Base-by-base conservation (phyloP, 2,113 vertebrate species). In the Poeciliopsis prolifica region DNA sequence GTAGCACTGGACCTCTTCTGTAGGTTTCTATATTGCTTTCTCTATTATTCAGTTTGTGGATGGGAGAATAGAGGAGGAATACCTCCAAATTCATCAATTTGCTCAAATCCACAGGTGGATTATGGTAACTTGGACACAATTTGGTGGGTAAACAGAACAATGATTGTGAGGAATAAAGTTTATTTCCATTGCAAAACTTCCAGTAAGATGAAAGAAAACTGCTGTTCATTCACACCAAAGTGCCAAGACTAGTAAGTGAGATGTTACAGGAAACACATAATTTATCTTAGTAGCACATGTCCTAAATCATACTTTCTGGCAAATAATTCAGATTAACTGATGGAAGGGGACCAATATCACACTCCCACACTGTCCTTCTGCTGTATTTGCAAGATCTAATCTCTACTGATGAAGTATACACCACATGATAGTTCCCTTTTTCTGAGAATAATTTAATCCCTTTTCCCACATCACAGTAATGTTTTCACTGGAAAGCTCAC, bases 281-380 rank as follows among this genome's bases (percentile, higher is more conserved):
- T 61, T 28, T 54, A 30, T 61, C 4, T 58, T 58, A n/a, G 26
- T 29, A 61, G 42, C 3, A 22, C 40, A 64, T 68, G 72, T 61
- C 67, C 67, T 33, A 61, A 51, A 24, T 75, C 14, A 37, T 66
- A 30, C 26, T 40, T 65, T 48, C n/a, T 74, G 58, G 31, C 40
- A 61, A 51, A 62, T 75, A 48, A 51, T 62, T 62, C 37, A 61
- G 48, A 44, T 72, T 65, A 54, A 78, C 69, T n/a, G 42, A 63
- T 42, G 71, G 35, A 42, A 69, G 30, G 37, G 66, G 67, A 62
- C 8, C 65, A 28, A 73, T 82, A 72, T 54, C 60, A 67, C 44
- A 71, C 64, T 68, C 48, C 33, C 26, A 33, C 19, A 44, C 29
- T 64, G 22, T 15, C 61, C 24, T 63, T 70, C 35, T 29, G 65